Conservation (phyloP, 2,888 invertebrate species). For the Neoscelio sp. region DNA sequence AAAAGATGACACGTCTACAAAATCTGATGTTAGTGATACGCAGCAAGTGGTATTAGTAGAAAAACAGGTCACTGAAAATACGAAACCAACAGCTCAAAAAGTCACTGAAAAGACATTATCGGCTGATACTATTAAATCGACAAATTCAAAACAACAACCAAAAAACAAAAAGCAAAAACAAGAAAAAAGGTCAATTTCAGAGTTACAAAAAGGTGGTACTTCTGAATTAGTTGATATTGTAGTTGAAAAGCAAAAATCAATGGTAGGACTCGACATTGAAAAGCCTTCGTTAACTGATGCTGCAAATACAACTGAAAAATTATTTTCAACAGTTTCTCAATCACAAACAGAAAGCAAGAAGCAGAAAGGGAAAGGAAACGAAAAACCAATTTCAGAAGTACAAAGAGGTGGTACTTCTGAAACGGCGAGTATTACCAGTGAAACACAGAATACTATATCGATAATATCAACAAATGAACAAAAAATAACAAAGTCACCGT, state of each 20-base stretch:
- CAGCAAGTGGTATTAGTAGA: too few relatives aligned
- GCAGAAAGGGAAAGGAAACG: background rate
- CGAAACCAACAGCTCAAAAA: background rate
- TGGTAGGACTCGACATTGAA: background rate
- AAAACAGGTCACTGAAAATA: background rate
- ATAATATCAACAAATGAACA: too few relatives aligned
- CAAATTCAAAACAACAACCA: too few relatives aligned
- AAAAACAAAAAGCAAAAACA: slow-evolving; percentile 12
- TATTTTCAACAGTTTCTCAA: too few relatives aligned
- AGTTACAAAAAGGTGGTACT: slow-evolving; percentile 13
- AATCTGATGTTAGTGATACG: background rate
- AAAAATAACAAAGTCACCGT: background rate
- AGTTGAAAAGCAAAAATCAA: background rate
- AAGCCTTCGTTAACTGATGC: too few relatives aligned
- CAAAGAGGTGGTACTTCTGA: slow-evolving; percentile 22
- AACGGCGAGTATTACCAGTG: too few relatives aligned
- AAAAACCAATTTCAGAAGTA: background rate
- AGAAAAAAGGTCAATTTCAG: background rate
- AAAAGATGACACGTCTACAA: background rate
- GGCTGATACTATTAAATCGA: too few relatives aligned
- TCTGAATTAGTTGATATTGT: background rate
- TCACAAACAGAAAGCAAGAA: background rate
- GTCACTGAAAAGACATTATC: too few relatives aligned
- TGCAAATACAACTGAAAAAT: too few relatives aligned
- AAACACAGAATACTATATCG: too few relatives aligned